Conservation (phyloP, 2,888 invertebrate genomes). For the Clitarchus hookeri region DNA sequence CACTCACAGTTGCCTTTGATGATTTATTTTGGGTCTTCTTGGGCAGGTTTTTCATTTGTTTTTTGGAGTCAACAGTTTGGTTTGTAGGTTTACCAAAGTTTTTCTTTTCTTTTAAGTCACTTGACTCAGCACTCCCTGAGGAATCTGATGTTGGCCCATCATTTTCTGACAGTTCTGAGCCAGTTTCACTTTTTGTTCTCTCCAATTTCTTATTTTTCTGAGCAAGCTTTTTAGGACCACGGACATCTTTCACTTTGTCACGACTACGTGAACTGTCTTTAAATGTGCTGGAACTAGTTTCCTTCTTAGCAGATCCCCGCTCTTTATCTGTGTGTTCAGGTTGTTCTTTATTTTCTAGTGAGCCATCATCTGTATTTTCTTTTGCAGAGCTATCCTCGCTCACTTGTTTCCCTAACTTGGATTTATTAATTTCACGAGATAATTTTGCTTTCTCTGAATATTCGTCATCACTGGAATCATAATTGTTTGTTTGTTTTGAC, state of each 20-base stretch:
- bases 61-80: neutral
- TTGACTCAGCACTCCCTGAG: neutral
- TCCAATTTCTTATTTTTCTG: neutral
- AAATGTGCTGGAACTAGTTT: neutral
- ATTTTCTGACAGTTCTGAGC: neutral
- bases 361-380: neutral
- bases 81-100: neutral
- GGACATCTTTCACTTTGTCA: neutral
- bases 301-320: neutral
- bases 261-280: neutral
- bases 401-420: neutral
- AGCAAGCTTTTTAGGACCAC: neutral
- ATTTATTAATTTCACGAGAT: neutral
- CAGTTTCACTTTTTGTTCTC: neutral
- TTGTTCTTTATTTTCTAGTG: neutral
- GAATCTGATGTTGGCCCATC: neutral
- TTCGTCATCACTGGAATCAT: neutral
- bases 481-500: neutral
- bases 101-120: neutral
- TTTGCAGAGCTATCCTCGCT: neutral
- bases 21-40: neutral
- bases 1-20: neutral
- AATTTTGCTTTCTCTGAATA: neutral
- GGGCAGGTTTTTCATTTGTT: neutral
- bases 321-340: neutral